These are phyloP conservation scores for Notamacropus eugenii DNA, from an alignment of 2,797 vertebrate species.

Conservation along the genomic window DNA sequence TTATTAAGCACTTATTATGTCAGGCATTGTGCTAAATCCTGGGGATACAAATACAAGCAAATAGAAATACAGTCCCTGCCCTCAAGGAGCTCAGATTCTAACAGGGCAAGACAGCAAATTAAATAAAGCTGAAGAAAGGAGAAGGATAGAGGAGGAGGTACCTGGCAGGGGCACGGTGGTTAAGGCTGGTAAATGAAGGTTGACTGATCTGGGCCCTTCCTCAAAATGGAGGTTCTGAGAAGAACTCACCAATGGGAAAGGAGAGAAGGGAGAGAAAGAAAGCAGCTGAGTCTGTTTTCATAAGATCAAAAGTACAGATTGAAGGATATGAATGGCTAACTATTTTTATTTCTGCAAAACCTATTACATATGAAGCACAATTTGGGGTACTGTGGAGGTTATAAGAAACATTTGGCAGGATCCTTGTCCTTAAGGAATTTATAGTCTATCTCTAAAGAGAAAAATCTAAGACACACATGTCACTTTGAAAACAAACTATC, in stretches of 20 bases:
- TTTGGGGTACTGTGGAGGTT: neutral
- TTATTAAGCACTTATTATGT: neutral
- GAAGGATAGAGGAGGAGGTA: neutral
- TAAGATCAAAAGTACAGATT: neutral
- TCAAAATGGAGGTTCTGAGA: neutral
- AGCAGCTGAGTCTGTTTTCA: neutral
- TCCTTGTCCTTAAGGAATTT: neutral
- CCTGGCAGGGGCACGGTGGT: neutral
- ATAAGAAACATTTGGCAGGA: neutral
- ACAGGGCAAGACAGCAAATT: neutral
- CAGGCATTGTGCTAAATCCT: neutral
- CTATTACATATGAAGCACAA: neutral
- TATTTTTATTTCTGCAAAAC: neutral
- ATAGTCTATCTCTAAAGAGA: neutral
- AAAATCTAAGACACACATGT: neutral
- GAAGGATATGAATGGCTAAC: neutral
- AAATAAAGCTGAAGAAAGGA: neutral
- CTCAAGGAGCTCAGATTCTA: neutral
- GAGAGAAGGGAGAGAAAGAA: neutral
- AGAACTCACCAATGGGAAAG: neutral
- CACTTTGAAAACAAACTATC: neutral
- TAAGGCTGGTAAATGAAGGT: neutral
- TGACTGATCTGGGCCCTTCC: neutral
- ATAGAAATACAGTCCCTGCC: neutral
- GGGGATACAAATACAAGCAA: neutral